A percentile compares a stretch with the other conserved stretches of the same genome.
phyloP scores from a whole-genome alignment of 2,113 vertebrate species.

The Scophthalmus maximus region DNA sequence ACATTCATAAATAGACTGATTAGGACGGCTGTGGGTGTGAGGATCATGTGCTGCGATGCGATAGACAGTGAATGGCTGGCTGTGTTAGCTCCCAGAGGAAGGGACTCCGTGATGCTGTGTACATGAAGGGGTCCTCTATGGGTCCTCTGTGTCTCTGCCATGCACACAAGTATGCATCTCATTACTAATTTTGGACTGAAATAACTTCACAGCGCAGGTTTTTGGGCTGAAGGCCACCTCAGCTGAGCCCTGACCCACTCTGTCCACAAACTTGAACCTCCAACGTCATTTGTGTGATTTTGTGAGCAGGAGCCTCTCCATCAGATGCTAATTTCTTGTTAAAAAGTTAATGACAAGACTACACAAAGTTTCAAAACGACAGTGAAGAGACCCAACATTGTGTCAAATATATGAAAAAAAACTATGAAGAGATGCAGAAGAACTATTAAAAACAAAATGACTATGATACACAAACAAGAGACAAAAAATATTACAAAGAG shows the following conservation, averaged over 20 bases:
- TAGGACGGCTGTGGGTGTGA: slow-evolving; percentile 57
- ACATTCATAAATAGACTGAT: slow-evolving; percentile 63
- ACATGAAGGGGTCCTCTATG: slow-evolving; percentile 75
- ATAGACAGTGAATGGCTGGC: slow-evolving; percentile 72
- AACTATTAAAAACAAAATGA: too few species aligned
- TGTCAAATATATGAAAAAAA: neutral
- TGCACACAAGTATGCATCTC: slow-evolving; percentile 76
- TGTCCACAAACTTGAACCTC: slow-evolving; percentile 49
- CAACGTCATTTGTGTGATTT: slow-evolving; percentile 29
- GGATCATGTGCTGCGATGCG: slow-evolving; percentile 77
- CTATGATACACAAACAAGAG: neutral
- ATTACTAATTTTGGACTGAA: slow-evolving; percentile 67
- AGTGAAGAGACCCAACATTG: neutral
- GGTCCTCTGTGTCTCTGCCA: slow-evolving; percentile 65
- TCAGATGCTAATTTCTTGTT: neutral
- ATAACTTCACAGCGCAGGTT: slow-evolving; percentile 60
- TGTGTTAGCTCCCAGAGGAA: slow-evolving; percentile 72
- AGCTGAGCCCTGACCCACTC: slow-evolving; percentile 58
- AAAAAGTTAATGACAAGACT: neutral
- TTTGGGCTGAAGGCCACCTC: slow-evolving; percentile 57
- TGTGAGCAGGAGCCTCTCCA: neutral
- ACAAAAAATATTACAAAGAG: neutral
- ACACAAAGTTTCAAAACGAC: neutral
- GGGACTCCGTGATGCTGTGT: slow-evolving; percentile 51
- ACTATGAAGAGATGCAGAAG: neutral